These are phyloP conservation scores for Crioceris asparagi DNA, from an alignment of 2,888 invertebrate genomes.

Conservation along the genomic window DNA sequence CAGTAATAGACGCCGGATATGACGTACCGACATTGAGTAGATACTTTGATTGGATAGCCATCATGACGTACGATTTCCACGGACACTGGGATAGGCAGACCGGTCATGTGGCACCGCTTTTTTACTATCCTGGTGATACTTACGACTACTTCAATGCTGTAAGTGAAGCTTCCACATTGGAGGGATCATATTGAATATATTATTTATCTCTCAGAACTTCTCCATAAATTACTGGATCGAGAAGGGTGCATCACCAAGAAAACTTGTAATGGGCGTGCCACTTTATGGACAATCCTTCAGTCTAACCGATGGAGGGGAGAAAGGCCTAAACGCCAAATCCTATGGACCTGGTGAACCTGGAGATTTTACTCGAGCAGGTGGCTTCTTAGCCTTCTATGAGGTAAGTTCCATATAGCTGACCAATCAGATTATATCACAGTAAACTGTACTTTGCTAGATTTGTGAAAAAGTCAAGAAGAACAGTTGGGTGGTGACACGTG, in stretches of 20 bases:
- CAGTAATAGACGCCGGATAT: constrained; percentile 61
- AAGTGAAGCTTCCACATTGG: too few relatives aligned
- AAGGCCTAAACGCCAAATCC: constrained; percentile 48
- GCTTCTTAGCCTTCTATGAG: constrained; percentile 70
- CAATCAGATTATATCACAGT: background rate
- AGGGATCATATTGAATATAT: background rate
- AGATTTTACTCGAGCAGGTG: constrained; percentile 55
- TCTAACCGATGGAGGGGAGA: constrained; percentile 41
- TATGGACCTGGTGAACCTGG: constrained; percentile 61
- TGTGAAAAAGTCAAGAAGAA: constrained; percentile 49
- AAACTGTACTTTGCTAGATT: constrained; percentile 39
- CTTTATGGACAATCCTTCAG: constrained; percentile 69
- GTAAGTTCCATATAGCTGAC: constrained; percentile 30
- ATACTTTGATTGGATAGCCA: constrained; percentile 69
- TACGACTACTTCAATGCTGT: constrained; percentile 60
- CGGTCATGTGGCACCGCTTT: constrained; percentile 64
- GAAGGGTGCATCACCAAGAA: constrained; percentile 51
- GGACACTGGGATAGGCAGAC: constrained; percentile 65
- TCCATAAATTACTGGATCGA: constrained; percentile 64
- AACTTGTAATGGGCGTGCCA: constrained; percentile 64
- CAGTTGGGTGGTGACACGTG: constrained; percentile 52
- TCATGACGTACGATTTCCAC: constrained; percentile 76
- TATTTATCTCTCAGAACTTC: too few relatives aligned
- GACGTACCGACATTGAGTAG: constrained; percentile 54
- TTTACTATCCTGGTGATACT: constrained; percentile 50